Conservation (phyloP, 2,113 vertebrate genomes). For the Pteronura brasiliensis region DNA sequence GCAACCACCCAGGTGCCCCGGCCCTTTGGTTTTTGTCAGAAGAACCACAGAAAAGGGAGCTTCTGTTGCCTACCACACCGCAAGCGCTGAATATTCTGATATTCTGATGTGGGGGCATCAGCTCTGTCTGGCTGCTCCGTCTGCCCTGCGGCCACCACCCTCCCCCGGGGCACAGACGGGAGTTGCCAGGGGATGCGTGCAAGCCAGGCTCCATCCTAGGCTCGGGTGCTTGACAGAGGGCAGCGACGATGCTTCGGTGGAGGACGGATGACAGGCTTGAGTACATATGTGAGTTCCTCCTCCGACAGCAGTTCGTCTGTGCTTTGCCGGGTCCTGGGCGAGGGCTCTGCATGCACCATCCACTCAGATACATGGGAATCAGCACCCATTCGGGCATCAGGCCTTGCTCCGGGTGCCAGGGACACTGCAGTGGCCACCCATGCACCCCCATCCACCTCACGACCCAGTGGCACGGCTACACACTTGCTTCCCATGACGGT, state of each 20-base stretch:
- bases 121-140: background rate
- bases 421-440: background rate
- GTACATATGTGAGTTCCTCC: background rate
- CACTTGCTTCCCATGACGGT: fast-evolving
- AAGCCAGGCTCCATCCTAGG: background rate
- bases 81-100: background rate
- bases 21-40: background rate
- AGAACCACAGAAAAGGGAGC: background rate
- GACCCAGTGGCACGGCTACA: too few relatives aligned
- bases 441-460: fast-evolving
- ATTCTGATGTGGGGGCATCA: background rate
- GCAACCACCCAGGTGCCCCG: too few relatives aligned
- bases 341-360: background rate
- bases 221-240: fast-evolving
- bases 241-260: background rate
- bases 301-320: background rate
- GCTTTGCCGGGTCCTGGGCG: background rate
- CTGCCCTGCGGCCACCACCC: background rate
- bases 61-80: background rate
- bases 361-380: background rate
- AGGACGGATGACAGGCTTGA: background rate
- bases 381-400: background rate
- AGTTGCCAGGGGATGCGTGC: background rate
- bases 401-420: background rate
- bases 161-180: background rate